phyloP scores from a whole-genome alignment of 2,888 invertebrate species.

The Apotomis capreana region DNA sequence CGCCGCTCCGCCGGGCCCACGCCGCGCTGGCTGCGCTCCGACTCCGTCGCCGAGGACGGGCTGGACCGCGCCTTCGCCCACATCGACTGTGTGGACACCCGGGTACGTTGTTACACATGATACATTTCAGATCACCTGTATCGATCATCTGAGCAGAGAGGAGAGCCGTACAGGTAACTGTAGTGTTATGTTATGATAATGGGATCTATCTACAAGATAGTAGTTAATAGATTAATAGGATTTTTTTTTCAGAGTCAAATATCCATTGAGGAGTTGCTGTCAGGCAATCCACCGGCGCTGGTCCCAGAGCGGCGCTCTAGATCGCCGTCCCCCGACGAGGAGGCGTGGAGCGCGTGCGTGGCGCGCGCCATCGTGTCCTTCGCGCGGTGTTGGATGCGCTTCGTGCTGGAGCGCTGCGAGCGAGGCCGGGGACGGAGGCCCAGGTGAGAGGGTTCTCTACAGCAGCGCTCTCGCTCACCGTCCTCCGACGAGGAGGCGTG shows the following conservation, averaged over 20 bases:
- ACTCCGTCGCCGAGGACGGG: conserved; percentile 69
- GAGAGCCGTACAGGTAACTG: no score
- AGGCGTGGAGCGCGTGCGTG: conserved; percentile 13
- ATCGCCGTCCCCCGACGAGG: no score
- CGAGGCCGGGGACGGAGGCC: conserved; percentile 52
- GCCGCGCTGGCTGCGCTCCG: conserved; percentile 53
- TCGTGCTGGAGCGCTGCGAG: conserved; percentile 52
- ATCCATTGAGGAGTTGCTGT: conserved; percentile 56
- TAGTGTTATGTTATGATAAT: no score
- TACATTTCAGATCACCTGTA: background rate
- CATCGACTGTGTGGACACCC: conserved; percentile 28
- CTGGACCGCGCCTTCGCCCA: conserved; percentile 59
- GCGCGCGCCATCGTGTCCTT: conserved; percentile 21
- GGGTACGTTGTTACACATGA: background rate
- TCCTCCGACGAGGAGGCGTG: conserved; percentile 51
- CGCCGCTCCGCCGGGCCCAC: conserved; percentile 26
- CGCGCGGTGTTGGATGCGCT: conserved; percentile 24
- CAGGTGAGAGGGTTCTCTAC: no score
- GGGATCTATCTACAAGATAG: no score
- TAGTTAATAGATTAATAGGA: background rate
- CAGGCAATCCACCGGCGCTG: no score
- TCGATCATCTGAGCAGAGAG: background rate
- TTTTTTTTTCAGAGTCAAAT: conserved; percentile 51
- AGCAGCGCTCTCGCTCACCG: conserved; percentile 32
- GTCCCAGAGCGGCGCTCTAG: no score